These are phyloP conservation scores for Drosophila picticornis DNA, from an alignment of 2,888 invertebrate genomes.

Conservation along the genomic window DNA sequence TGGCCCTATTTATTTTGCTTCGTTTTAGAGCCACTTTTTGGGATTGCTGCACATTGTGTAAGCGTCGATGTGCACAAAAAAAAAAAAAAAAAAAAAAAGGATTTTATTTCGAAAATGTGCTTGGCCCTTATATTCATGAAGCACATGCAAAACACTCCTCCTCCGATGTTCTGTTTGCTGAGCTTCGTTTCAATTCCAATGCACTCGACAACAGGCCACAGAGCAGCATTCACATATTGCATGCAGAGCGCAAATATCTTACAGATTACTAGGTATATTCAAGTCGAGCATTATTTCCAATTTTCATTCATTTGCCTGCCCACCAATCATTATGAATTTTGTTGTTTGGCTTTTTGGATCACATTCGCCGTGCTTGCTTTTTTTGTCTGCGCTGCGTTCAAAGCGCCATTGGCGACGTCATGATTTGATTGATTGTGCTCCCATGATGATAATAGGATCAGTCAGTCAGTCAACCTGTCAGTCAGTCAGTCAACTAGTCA, in stretches of 20 bases:
- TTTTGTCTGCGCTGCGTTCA: conserved; percentile 17
- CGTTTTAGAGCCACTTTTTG: conserved; percentile 47
- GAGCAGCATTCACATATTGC: conserved; percentile 14
- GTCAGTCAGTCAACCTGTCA: conserved; percentile 37
- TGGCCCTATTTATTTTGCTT: conserved; percentile 10
- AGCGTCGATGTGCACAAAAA: conserved; percentile 42
- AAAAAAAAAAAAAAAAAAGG: background rate
- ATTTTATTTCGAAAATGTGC: conserved; percentile 48
- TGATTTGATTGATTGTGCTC: conserved; percentile 55
- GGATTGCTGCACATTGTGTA: conserved; percentile 63
- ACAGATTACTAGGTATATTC: conserved; percentile 10
- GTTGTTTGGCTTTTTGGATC: conserved; percentile 6
- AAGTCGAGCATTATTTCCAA: background rate
- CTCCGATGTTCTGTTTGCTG: conserved; percentile 8
- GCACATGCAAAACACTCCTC: background rate
- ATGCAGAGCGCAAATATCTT: background rate
- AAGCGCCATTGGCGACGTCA: conserved; percentile 55
- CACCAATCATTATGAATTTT: conserved; percentile 12
- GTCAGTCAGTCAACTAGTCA: conserved; percentile 37
- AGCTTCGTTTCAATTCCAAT: conserved; percentile 9
- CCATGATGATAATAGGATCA: conserved; percentile 60
- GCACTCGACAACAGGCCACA: background rate
- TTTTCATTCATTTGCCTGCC: background rate
- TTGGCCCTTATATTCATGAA: conserved; percentile 9
- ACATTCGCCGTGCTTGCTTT: conserved; percentile 9